phyloP scores from a whole-genome alignment of 2,113 vertebrate genomes.

The Noctilio leporinus region DNA sequence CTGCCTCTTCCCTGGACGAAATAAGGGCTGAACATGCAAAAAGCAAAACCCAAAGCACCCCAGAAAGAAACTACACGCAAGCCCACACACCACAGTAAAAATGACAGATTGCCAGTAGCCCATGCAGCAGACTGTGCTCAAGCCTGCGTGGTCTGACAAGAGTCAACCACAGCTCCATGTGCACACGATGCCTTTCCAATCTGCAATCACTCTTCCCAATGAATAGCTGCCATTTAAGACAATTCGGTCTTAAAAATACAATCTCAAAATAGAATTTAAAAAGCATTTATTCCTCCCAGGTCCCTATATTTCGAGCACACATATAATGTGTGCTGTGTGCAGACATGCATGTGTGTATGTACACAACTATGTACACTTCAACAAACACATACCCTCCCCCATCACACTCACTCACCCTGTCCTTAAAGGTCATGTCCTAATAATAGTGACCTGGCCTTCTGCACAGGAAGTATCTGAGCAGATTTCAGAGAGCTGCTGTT shows the following conservation, averaged over 20 bases:
- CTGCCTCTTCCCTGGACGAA: constrained; percentile 43
- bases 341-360: not conserved
- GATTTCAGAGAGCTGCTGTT: not conserved
- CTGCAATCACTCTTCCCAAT: constrained; percentile 79
- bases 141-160: not conserved
- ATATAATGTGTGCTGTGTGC: not conserved
- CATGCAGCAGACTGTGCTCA: constrained; percentile 69
- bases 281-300: not conserved
- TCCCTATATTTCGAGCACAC: not conserved
- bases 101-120: constrained; percentile 62
- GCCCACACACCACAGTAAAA: constrained; percentile 6
- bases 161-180: constrained; percentile 14
- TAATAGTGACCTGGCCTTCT: not conserved
- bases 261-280: not conserved
- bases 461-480: rapidly evolving
- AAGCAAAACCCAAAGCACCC: constrained; percentile 32
- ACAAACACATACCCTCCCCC: not conserved
- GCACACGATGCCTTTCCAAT: constrained; percentile 67
- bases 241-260: not conserved
- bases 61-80: not conserved
- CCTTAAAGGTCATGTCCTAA: not conserved
- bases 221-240: constrained; percentile 73
- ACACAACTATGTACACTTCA: not conserved
- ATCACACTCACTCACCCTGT: not conserved
- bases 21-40: constrained; percentile 75